These are phyloP conservation scores for Hypotaenidia philippensis DNA, from an alignment of 2,797 vertebrate species.

Conservation along the genomic window DNA sequence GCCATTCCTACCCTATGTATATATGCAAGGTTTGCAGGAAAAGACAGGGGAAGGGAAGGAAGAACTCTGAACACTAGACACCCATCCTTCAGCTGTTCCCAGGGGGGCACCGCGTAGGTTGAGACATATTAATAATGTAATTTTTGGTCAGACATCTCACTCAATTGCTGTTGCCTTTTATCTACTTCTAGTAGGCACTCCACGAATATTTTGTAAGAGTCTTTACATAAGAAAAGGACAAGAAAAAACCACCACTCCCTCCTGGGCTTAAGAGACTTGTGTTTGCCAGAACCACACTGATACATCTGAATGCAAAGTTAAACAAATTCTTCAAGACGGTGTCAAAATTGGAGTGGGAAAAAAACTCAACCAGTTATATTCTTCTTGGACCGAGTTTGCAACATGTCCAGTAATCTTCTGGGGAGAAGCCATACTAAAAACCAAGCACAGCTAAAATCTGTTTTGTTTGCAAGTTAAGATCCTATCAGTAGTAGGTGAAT, in stretches of 20 bases:
- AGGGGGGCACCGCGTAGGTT: not conserved
- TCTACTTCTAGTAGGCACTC: not conserved
- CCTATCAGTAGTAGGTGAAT: conserved; percentile 40
- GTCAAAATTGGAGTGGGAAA: conserved; percentile 24
- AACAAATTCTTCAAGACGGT: conserved; percentile 6
- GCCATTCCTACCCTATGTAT: not conserved
- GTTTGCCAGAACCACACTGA: not conserved
- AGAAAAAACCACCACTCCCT: not conserved
- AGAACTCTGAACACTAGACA: not conserved
- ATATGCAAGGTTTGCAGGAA: not conserved
- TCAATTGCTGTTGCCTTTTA: conserved; percentile 10
- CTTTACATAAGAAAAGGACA: conserved; percentile 25
- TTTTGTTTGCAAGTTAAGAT: conserved; percentile 46
- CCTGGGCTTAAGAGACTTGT: not conserved
- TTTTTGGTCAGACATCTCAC: conserved; percentile 5
- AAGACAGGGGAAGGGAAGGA: rapidly evolving
- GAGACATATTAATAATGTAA: not conserved
- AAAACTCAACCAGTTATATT: not conserved
- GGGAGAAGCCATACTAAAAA: conserved; percentile 23
- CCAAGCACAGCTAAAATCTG: conserved; percentile 37
- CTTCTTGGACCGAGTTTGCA: not conserved
- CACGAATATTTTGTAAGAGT: not conserved
- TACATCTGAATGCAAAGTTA: conserved; percentile 17
- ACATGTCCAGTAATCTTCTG: not conserved
- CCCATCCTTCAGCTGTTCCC: not conserved